Percentiles rank a stretch among this genome's conserved stretches.
Conservation (phyloP, 2,888 invertebrate species). For the Agrotis clavis region DNA sequence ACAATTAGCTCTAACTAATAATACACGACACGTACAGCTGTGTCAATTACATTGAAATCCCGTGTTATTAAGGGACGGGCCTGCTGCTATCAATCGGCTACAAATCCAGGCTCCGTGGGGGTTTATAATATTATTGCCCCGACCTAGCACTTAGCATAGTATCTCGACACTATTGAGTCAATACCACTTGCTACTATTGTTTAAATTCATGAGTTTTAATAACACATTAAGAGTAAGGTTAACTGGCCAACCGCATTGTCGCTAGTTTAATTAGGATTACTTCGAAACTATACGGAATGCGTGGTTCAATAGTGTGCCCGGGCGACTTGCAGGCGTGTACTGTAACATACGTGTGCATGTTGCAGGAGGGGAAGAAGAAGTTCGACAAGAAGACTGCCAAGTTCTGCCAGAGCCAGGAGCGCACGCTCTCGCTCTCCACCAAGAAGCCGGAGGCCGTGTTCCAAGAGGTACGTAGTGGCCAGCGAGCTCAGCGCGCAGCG, state of each 20-base stretch:
- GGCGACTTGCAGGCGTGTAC: too few relatives aligned
- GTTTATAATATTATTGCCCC: too few relatives aligned
- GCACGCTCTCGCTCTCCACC: slow-evolving; percentile 97
- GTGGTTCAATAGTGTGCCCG: background rate
- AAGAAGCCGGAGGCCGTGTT: slow-evolving; percentile 97
- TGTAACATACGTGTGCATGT: slow-evolving; percentile 42
- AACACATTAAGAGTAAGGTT: too few relatives aligned
- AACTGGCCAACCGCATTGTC: too few relatives aligned
- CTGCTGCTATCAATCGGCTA: background rate
- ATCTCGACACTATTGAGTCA: too few relatives aligned
- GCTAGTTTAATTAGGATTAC: too few relatives aligned
- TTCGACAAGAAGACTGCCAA: slow-evolving; percentile 99
- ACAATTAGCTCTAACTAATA: background rate
- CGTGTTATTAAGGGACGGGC: background rate
- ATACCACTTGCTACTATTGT: too few relatives aligned
- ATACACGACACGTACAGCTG: background rate
- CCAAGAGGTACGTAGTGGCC: slow-evolving; percentile 94
- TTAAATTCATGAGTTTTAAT: too few relatives aligned
- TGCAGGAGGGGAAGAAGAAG: slow-evolving; percentile 97
- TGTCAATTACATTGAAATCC: background rate
- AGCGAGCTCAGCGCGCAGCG: too few relatives aligned
- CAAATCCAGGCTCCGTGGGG: background rate
- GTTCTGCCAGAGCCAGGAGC: slow-evolving; percentile 99
- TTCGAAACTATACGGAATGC: too few relatives aligned
- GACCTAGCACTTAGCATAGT: too few relatives aligned